Conservation (phyloP, 2,797 vertebrate species). For the Anguilla anguilla region DNA sequence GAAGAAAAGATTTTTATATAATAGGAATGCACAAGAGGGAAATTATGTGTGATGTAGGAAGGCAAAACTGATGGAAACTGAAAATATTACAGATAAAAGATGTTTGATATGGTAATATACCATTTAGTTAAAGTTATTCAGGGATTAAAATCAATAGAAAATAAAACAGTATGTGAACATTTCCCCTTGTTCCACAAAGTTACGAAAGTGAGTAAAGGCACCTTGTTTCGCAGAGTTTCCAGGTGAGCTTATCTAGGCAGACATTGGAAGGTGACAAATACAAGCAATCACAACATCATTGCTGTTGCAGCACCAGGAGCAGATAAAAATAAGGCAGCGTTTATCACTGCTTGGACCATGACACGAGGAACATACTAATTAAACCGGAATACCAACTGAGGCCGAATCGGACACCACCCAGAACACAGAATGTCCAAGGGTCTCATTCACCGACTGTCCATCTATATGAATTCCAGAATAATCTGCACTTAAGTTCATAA, state of each 20-base stretch:
- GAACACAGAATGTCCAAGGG: not conserved
- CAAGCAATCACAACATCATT: not conserved
- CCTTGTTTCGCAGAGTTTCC: not conserved
- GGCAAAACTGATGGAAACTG: not conserved
- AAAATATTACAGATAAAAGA: not conserved
- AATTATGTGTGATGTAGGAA: not conserved
- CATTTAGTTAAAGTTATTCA: not conserved
- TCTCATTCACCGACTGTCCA: not conserved
- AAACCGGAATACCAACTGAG: not conserved
- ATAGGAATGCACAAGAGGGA: not conserved
- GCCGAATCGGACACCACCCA: not conserved
- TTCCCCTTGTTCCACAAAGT: not conserved
- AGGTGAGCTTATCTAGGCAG: not conserved
- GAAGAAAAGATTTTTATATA: not conserved
- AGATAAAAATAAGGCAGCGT: not conserved
- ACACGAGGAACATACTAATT: not conserved
- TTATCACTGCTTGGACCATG: not conserved
- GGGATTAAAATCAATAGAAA: not conserved
- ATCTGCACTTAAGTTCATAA: not conserved
- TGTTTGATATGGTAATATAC: not conserved
- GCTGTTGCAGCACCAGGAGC: not conserved
- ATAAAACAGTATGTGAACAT: not conserved
- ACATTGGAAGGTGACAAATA: not conserved
- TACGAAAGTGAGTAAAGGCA: not conserved
- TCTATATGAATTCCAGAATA: not conserved